A percentile compares a stretch with the other conserved stretches of the same genome.
Conservation (phyloP, 1,140 invertebrate genomes). For the Zaprionus lachaisei region DNA sequence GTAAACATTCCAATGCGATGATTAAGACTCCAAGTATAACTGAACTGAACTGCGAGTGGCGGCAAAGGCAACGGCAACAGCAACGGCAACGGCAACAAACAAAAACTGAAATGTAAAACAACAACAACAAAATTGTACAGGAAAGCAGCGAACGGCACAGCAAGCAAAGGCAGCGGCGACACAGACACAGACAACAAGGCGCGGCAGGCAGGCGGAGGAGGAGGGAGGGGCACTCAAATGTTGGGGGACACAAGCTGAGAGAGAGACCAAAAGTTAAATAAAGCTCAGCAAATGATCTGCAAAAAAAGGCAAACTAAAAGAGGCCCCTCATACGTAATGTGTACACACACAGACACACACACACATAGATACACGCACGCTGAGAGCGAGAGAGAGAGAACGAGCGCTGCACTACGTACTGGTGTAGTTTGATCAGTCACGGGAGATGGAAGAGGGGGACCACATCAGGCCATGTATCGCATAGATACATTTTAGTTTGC, state of each 20-base stretch:
- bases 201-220: conserved; percentile 6
- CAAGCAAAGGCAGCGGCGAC: neutral
- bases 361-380: conserved; percentile 8
- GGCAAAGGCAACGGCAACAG: conserved; percentile 50
- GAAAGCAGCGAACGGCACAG: conserved; percentile 30
- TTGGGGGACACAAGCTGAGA: conserved; percentile 52
- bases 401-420: conserved; percentile 35
- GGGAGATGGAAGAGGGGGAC: conserved; percentile 15
- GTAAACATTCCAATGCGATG: conserved; percentile 83
- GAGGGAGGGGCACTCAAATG: conserved; percentile 19
- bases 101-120: conserved; percentile 22
- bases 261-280: conserved; percentile 82
- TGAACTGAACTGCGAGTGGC: conserved; percentile 44
- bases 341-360: conserved; percentile 30
- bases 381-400: conserved; percentile 32
- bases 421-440: conserved; percentile 29
- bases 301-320: conserved; percentile 70
- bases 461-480: conserved; percentile 79
- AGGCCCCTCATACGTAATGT: conserved; percentile 78
- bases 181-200: conserved; percentile 25
- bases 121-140: conserved; percentile 48
- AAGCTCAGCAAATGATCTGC: conserved; percentile 80
- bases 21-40: conserved; percentile 84
- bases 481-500: conserved; percentile 74
- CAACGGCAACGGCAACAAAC: conserved; percentile 36